phyloP scores from a whole-genome alignment of 2,113 vertebrate species.

The Peromyscus leucopus region DNA sequence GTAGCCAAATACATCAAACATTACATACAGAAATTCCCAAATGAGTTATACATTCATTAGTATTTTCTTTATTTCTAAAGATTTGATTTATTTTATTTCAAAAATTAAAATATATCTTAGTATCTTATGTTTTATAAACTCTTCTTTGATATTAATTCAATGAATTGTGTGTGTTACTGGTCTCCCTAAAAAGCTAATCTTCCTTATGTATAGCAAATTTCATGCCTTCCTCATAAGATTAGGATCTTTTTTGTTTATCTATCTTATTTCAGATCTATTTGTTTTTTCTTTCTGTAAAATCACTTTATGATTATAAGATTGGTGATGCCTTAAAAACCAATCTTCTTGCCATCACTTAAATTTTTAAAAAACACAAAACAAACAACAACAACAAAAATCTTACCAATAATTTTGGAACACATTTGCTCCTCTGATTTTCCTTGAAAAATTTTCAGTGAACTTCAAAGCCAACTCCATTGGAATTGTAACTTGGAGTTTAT shows the following conservation, averaged over 20 bases:
- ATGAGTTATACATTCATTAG: not conserved
- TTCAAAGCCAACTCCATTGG: conserved; percentile 19
- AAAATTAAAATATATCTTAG: not conserved
- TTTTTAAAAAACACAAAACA: not conserved
- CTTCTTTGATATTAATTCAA: conserved; percentile 11
- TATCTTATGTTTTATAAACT: not conserved
- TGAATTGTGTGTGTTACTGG: not conserved
- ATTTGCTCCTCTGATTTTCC: not conserved
- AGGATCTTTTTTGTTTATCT: not conserved
- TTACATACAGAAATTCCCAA: conserved; percentile 21
- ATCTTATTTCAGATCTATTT: conserved; percentile 41
- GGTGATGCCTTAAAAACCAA: not conserved
- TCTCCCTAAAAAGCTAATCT: not conserved
- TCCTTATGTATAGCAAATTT: not conserved
- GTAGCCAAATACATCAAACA: not conserved
- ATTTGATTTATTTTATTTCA: not conserved
- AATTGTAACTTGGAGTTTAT: not conserved
- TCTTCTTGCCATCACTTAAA: not conserved
- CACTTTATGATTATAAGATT: conserved; percentile 1
- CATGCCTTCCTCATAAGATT: not conserved
- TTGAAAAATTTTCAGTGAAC: not conserved
- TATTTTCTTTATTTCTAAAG: conserved; percentile 29
- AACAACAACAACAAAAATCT: no score
- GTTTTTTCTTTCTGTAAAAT: conserved; percentile 5
- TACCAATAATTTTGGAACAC: not conserved